Evolutionary conservation across 2,113 vertebrate species (phyloP), one percentile per base, ranked within the genome.

Genomic region (Sceloporus undulatus): DNA sequence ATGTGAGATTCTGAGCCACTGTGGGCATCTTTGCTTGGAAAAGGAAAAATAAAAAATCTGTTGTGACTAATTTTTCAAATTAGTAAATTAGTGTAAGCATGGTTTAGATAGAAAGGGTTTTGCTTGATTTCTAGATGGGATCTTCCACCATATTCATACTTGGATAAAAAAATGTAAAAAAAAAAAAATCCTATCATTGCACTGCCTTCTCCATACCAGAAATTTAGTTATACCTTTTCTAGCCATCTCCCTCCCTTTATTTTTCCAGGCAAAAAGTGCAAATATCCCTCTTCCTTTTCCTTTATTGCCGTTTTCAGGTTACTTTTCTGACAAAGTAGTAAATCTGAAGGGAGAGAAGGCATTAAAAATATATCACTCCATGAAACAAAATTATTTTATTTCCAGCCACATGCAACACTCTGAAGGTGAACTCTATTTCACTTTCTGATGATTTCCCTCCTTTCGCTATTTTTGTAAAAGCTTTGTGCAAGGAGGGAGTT

Each of bases 381-480:
- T 93, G 82, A 96, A 96, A 91, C 88, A 48, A 84, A 95, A 95
- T 96, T 94, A 95, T 92, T 95, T 93, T 92, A 90, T 95, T 95
- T 95, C 85, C 85, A 96, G 91, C 79, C 76, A 91, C 48, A 90
- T 93, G 85, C 84, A 81, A 83, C 91, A 90, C 83, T 93, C 95
- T 90, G 89, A 96, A 95, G 89, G 91, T 91, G 95, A 94, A 94
- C 18, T 75, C 92, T 94, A 95, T 93, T 95, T 95, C 85, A 94
- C 91, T 93, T 95, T 92, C 79, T 90, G 83, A 88, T 91, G 10
- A 74, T 84, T 89, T n/a, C 78, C 29, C 85, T 87, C 38, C 65
- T 87, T 18, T 79, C 87, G 85, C 84, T 87, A 7, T 25, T 89
- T 65, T 89, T 92, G 94, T 82, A 90, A 85, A 94, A 94, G 76